Evolutionary conservation across 2,113 vertebrate species (phyloP).

Genomic region (Ochotona curzoniae): DNA sequence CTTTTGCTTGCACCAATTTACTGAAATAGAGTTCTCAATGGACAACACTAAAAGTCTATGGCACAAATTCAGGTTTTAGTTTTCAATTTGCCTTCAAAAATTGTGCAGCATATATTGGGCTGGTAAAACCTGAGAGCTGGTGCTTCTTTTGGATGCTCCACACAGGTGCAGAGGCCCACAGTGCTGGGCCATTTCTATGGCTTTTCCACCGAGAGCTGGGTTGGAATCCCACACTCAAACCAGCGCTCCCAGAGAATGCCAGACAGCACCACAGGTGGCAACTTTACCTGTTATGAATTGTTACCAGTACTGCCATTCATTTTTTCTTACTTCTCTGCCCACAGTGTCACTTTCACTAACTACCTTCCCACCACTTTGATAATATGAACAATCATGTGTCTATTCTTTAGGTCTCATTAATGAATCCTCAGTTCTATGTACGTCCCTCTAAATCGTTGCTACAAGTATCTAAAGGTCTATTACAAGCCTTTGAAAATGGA

Average conservation of each 20-base stretch:
- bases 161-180: no score
- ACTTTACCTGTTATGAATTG: no score
- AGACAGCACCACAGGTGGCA: no score
- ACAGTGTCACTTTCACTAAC: not conserved
- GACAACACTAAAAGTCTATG: not conserved
- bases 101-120: not conserved
- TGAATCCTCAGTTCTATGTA: not conserved
- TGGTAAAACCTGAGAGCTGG: no score
- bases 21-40: not conserved
- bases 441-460: not conserved
- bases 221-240: no score
- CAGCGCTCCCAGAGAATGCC: no score
- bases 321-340: not conserved
- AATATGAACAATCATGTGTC: not conserved
- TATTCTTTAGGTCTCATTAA: not conserved
- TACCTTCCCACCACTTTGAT: conserved; percentile 1
- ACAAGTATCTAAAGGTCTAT: not conserved
- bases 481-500: not conserved
- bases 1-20: not conserved
- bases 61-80: conserved; percentile 22
- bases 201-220: no score
- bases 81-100: not conserved
- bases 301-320: no score
- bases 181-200: no score
- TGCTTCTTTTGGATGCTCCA: no score